Evolutionary conservation across 1,140 invertebrate genomes (phyloP).

Genomic region (Rhopalosiphum maidis): DNA sequence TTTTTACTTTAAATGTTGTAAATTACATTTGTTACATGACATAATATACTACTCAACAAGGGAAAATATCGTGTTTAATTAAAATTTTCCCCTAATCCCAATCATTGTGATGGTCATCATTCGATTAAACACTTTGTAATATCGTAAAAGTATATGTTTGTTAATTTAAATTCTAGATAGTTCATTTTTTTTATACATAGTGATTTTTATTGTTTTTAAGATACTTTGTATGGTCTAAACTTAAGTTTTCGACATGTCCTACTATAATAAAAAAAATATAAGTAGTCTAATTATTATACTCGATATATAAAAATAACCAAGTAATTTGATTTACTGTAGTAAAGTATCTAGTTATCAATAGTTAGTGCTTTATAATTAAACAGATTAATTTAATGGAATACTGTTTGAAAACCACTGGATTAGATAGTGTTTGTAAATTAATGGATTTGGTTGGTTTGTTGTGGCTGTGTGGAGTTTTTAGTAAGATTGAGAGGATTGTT

Average conservation of each 20-base stretch:
- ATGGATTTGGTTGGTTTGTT: too few relatives aligned
- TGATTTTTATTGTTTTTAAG: background rate
- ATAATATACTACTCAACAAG: background rate
- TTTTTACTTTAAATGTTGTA: background rate
- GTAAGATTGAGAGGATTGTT: too few relatives aligned
- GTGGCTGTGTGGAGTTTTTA: too few relatives aligned
- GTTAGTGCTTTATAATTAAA: too few relatives aligned
- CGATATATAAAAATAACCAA: background rate
- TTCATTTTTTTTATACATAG: background rate
- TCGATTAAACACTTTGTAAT: background rate
- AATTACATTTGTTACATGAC: background rate
- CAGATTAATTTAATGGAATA: background rate
- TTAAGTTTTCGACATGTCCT: background rate
- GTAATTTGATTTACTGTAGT: background rate
- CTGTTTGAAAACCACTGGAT: too few relatives aligned
- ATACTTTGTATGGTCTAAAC: background rate
- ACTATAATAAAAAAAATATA: background rate
- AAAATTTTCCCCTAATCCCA: background rate
- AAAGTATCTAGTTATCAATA: background rate
- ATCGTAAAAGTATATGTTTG: background rate
- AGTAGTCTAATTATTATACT: background rate
- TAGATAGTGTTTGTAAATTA: too few relatives aligned
- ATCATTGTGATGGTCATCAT: background rate
- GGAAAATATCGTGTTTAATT: too few relatives aligned
- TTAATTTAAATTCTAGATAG: background rate